phyloP scores from a whole-genome alignment of 2,113 vertebrate species.

The Tachycineta bicolor region DNA sequence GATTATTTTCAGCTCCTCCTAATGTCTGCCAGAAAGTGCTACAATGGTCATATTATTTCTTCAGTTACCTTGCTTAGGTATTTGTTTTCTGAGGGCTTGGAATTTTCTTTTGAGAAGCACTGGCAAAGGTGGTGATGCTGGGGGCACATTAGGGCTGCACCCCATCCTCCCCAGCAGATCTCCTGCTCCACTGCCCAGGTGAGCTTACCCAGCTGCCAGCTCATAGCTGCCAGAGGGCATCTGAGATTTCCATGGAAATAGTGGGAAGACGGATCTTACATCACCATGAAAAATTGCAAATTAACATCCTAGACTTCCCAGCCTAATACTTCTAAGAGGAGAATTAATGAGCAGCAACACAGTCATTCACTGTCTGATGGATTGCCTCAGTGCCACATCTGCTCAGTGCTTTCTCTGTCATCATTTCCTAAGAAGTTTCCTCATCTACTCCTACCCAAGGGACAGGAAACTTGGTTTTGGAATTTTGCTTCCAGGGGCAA shows the following conservation, averaged over 20 bases:
- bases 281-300: background rate
- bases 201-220: background rate
- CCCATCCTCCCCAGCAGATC: rapidly evolving
- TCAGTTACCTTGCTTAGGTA: background rate
- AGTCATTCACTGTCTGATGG: rapidly evolving
- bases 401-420: background rate
- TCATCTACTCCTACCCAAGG: background rate
- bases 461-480: background rate
- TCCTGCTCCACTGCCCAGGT: background rate
- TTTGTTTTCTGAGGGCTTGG: background rate
- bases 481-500: background rate
- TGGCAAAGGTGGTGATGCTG: background rate
- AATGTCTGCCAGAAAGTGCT: background rate
- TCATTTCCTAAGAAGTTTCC: background rate
- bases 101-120: background rate
- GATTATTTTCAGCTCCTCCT: background rate
- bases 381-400: background rate
- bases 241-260: background rate
- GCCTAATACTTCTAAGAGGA: background rate
- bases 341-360: background rate
- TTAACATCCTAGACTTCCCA: background rate
- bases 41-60: background rate
- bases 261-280: background rate
- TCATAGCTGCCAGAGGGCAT: background rate
- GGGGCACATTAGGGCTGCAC: background rate